These are phyloP conservation scores for Ceriagrion tenellum DNA, from an alignment of 2,888 invertebrate genomes.

Conservation along the genomic window DNA sequence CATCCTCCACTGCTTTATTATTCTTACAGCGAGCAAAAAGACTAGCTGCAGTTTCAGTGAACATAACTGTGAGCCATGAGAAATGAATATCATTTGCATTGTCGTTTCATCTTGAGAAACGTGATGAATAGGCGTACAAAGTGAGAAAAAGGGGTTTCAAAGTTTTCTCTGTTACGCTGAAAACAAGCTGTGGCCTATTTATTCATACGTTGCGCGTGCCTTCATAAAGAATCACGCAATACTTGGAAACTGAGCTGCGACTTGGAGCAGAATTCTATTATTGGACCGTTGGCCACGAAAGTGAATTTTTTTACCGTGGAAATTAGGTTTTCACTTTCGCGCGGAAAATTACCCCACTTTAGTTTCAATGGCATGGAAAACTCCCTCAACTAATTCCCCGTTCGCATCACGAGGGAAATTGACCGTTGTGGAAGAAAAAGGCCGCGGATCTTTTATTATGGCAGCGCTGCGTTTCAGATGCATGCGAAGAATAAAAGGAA, in stretches of 20 bases:
- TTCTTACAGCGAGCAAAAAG: too few relatives aligned
- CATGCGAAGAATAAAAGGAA: not conserved
- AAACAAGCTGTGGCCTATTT: not conserved
- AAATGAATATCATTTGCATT: too few relatives aligned
- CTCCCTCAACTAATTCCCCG: not conserved
- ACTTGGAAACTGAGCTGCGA: not conserved
- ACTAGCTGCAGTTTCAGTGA: too few relatives aligned
- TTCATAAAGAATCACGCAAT: not conserved
- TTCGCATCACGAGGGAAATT: not conserved
- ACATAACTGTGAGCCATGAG: too few relatives aligned
- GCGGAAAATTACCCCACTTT: conserved; percentile 41
- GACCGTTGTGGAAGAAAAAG: not conserved
- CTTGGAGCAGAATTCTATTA: not conserved
- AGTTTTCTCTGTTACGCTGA: too few relatives aligned
- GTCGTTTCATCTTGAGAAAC: too few relatives aligned
- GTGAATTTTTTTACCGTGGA: conserved; percentile 57
- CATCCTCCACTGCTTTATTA: too few relatives aligned
- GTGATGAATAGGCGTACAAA: too few relatives aligned
- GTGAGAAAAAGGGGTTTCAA: too few relatives aligned
- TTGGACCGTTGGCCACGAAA: conserved; percentile 43
- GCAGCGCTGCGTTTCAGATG: not conserved
- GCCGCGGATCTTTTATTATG: not conserved
- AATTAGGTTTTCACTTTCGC: conserved; percentile 65
- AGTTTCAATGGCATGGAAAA: conserved; percentile 62
- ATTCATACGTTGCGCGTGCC: not conserved